Percentiles rank a stretch among this genome's conserved stretches.
Conservation (phyloP, 2,113 vertebrate genomes). For the Brevimyrus niger region DNA sequence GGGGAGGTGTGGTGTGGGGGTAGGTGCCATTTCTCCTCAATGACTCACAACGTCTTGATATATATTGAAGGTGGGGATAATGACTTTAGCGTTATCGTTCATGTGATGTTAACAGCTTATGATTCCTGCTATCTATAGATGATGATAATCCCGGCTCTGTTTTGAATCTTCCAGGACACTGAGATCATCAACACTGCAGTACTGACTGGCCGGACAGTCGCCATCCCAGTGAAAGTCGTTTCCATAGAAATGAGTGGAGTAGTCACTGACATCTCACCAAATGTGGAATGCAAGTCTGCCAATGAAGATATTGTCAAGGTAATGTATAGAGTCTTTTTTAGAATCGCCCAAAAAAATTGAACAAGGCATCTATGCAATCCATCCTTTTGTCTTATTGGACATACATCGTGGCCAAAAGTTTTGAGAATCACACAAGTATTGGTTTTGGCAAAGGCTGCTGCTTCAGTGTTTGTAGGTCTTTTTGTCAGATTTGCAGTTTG, state of each 20-base stretch:
- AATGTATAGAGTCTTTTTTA: conserved; percentile 9
- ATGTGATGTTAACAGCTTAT: neutral
- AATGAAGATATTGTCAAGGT: conserved; percentile 98
- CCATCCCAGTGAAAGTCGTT: conserved; percentile 92
- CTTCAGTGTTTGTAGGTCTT: no score
- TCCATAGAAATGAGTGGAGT: conserved; percentile 84
- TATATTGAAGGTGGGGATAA: neutral
- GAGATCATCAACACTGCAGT: conserved; percentile 98
- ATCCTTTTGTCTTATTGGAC: neutral
- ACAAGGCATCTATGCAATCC: neutral
- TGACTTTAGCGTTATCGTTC: neutral
- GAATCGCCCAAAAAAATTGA: neutral
- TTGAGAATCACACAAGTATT: no score
- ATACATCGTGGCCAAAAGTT: neutral
- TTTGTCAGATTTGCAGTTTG: no score
- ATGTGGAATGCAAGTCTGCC: conserved; percentile 84
- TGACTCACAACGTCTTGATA: neutral
- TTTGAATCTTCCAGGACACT: conserved; percentile 67
- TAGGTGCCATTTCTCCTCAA: neutral
- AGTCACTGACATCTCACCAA: conserved; percentile 75
- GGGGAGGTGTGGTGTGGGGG: neutral
- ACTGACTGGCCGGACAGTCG: conserved; percentile 86
- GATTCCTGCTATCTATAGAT: neutral
- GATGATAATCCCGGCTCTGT: neutral
- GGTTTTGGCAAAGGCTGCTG: no score